Percentiles rank a stretch among this genome's conserved stretches.
phyloP scores from a whole-genome alignment of 2,113 vertebrate species.

The Tragulus kanchil region DNA sequence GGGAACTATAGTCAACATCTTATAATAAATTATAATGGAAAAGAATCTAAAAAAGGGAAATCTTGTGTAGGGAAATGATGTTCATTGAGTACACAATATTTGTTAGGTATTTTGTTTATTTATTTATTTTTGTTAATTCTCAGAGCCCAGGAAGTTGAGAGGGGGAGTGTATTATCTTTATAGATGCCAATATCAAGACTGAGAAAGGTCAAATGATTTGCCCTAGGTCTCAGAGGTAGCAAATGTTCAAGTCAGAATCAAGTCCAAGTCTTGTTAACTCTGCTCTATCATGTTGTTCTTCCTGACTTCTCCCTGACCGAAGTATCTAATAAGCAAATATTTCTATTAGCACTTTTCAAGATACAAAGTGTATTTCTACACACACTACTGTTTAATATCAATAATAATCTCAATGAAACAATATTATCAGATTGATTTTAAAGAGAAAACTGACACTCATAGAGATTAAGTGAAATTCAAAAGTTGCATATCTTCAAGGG shows the following conservation, averaged over 20 bases:
- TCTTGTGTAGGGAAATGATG: background rate
- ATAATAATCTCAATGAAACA: conserved; percentile 28
- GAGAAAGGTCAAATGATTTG: background rate
- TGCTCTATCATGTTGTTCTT: background rate
- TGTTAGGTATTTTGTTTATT: background rate
- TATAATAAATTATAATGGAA: background rate
- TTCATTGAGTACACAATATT: background rate
- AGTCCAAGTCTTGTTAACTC: background rate
- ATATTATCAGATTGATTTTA: background rate
- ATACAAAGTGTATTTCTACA: background rate
- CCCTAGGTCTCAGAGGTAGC: background rate
- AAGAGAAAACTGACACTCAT: conserved; percentile 42
- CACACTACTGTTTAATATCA: background rate
- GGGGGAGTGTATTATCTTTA: background rate
- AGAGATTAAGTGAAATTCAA: background rate
- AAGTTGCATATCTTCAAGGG: background rate
- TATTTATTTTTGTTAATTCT: background rate
- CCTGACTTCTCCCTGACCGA: background rate
- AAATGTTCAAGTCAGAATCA: background rate
- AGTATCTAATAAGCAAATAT: background rate
- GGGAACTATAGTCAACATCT: background rate
- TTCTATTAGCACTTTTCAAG: conserved; percentile 28
- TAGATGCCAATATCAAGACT: background rate
- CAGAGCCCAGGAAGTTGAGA: background rate
- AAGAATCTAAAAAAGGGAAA: background rate